Base-by-base conservation (phyloP, 2,113 vertebrate species). In the Gopherus evgoodei region DNA sequence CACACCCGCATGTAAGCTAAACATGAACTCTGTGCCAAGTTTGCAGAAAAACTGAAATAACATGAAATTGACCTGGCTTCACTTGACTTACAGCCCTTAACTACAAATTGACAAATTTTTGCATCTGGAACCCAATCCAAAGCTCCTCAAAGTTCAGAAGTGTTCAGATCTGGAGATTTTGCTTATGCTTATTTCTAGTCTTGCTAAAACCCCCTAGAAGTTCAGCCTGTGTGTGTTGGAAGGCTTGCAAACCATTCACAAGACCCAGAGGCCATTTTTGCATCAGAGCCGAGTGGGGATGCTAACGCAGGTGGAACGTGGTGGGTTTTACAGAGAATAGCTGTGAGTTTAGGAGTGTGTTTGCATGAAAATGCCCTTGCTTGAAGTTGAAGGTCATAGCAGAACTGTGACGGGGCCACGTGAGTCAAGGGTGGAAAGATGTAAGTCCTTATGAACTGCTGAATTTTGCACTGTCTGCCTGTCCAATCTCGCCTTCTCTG, bases 331-430 rank as follows among this genome's bases (percentile, higher is more conserved):
- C 22, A 25, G 38, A 12, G 22, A 25, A 27, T 76, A 44, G 38
- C 72, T 76, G 2, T 0, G 0, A 11, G 83, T 44, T 76, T 76
- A 25, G 1, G 88, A 44, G 69, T 2, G 0, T 2, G 13, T 81
- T 84, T 44, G 12, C 83, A 89, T 19, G 17, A 84, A 79, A 57
- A 84, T 8, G 11, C 12, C 16, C n/a, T 54, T 12, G 49, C 19
- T 50, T 25, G 24, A 11, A 31, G 44, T 38, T 35, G 35, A 11
- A 27, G 44, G 22, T 24, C 52, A 3, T n/a, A 11, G 54, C 47
- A 47, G 65, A 44, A 22, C 1, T 1, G 4, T 0, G 1, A 27
- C 78, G 24, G 16, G 24, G 19, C 17, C 54, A 11, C 0, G 2
- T 17, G 49, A 86, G 56, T 14, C 4, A 7, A n/a, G 80, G 81